These are phyloP conservation scores for Brevimyrus niger DNA, from an alignment of 2,113 vertebrate genomes.

Conservation along the genomic window DNA sequence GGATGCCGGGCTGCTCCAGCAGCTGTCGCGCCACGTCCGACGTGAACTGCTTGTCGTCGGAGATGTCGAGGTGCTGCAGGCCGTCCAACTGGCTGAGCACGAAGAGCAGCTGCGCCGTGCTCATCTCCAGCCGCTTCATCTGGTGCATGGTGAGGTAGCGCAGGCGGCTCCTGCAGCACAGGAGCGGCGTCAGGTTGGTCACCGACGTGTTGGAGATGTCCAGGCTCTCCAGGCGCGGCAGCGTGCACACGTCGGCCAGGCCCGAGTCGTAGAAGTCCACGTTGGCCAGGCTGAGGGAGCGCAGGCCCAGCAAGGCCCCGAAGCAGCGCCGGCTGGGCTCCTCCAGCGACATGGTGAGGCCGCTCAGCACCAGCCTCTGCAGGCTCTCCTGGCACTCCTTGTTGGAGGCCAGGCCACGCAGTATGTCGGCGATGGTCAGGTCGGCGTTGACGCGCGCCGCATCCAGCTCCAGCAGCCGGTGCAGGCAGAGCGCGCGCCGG, in stretches of 20 bases:
- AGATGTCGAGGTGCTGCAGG: constrained; percentile 92
- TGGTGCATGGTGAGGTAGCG: constrained; percentile 95
- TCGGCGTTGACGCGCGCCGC: constrained; percentile 91
- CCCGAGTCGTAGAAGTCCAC: constrained; percentile 95
- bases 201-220: constrained; percentile 97
- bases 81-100: constrained; percentile 82
- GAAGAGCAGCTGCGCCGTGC: constrained; percentile 82
- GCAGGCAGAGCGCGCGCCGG: constrained; percentile 83
- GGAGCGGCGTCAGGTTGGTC: constrained; percentile 84
- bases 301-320: constrained; percentile 76
- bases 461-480: constrained; percentile 88
- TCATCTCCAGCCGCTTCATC: constrained; percentile 98
- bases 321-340: constrained; percentile 83
- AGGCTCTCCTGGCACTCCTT: constrained; percentile 85
- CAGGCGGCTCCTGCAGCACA: constrained; percentile 79
- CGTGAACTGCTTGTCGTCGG: constrained; percentile 97
- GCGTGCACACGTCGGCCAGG: constrained; percentile 79
- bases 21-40: constrained; percentile 93
- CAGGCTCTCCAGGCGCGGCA: constrained; percentile 88
- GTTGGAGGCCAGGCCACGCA: constrained; percentile 84
- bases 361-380: constrained; percentile 87
- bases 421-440: constrained; percentile 92
- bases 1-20: constrained; percentile 79
- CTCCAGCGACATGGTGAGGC: constrained; percentile 88
- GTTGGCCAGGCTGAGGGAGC: constrained; percentile 84